Base-by-base conservation (phyloP, 2,888 invertebrate genomes). In the Stenotaenia linearis region DNA sequence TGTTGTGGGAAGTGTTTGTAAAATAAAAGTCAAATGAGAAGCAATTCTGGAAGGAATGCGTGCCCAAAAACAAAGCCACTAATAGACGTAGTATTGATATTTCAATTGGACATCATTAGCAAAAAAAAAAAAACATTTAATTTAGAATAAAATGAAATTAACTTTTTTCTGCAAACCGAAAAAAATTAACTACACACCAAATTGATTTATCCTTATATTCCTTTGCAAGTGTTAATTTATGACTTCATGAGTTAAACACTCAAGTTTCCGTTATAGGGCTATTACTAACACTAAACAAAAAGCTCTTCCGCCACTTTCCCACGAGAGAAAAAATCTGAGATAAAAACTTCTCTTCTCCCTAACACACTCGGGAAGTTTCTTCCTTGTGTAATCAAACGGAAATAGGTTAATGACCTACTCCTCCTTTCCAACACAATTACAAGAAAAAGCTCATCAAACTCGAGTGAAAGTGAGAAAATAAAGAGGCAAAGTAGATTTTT, bases 371-470 rank as follows among this genome's bases (percentile, higher is more conserved):
- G 69, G 69, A 69, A 69, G 69, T 69, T 69, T 69, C 69, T 69
- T 69, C 69, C 25, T 69, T 69, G 69, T 69, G 69, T 69, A 69
- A 69, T 69, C 69, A 69, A 69, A 69, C 69, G 69, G 69, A 69
- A 69, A 69, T 28, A 69, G 69, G 69, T 69, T 69, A 69, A 69
- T 69, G 69, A 69, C 28, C 69, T 69, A 28, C 69, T n/a, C 25
- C 69, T 28, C 28, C n/a, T 69, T 69, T 69, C 69, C 69, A 69
- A 69, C 69, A 69, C 69, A 69, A 69, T 69, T 69, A 69, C 69
- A 69, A 69, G 69, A 69, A 69, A 69, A 69, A 69, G 69, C 69
- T 69, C 69, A 28, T 69, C 69, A 69, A 69, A 69, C 25, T 69
- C 25, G 25, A 69, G 28, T 25, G 69, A 69, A 28, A 69, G 15